A percentile compares a stretch with the other conserved stretches of the same genome.
These are phyloP conservation scores for Tetragonula carbonaria DNA, from an alignment of 2,888 invertebrate species.

Conservation along the genomic window DNA sequence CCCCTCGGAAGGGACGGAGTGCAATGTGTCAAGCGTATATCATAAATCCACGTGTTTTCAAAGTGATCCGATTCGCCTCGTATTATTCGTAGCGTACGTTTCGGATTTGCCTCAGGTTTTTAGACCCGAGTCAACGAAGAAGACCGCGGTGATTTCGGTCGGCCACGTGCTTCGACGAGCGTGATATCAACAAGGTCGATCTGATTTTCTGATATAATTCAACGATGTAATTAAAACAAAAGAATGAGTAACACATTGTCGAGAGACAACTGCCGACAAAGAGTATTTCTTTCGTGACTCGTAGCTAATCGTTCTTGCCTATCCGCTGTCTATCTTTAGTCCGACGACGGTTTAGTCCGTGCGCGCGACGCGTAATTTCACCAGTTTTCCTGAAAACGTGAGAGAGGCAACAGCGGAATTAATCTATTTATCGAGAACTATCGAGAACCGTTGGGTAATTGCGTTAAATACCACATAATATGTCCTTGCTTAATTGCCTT, in stretches of 20 bases:
- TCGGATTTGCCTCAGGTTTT: too few species aligned
- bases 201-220: background rate
- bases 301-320: background rate
- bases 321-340: background rate
- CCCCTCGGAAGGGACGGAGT: too few species aligned
- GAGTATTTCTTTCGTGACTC: background rate
- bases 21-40: too few species aligned
- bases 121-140: too few species aligned
- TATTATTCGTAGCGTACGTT: too few species aligned
- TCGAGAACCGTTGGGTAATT: constrained; percentile 27
- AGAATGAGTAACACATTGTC: background rate
- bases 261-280: background rate
- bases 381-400: background rate
- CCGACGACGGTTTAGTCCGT: constrained; percentile 1
- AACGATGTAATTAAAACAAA: background rate
- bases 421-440: constrained; percentile 54
- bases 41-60: too few species aligned
- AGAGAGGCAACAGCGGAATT: constrained; percentile 34
- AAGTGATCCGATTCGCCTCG: too few species aligned
- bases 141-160: too few species aligned
- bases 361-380: constrained; percentile 27
- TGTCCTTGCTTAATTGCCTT: constrained; percentile 61
- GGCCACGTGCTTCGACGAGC: too few species aligned
- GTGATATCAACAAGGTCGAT: background rate
- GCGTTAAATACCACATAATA: constrained; percentile 54